These are phyloP conservation scores for Calliopsis andreniformis DNA, from an alignment of 1,140 invertebrate species.

Conservation along the genomic window DNA sequence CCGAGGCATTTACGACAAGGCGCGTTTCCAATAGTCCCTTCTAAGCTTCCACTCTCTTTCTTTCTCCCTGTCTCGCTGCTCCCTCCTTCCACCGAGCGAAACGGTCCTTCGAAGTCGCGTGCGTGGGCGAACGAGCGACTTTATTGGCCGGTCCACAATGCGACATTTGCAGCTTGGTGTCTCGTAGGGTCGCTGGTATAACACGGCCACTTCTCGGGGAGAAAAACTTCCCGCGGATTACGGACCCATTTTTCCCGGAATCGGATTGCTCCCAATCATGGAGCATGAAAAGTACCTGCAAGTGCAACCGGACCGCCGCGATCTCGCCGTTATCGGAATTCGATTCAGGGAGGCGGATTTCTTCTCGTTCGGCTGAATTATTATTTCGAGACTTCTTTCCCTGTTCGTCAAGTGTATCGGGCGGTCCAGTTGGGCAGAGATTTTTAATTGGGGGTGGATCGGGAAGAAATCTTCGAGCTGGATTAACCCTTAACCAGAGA, in stretches of 20 bases:
- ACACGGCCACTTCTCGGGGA: constrained; percentile 35
- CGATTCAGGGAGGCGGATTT: background rate
- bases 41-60: constrained; percentile 30
- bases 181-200: constrained; percentile 48
- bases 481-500: too few relatives aligned
- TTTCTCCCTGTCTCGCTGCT: background rate
- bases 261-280: constrained; percentile 5
- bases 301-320: background rate
- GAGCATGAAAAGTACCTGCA: background rate
- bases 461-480: too few relatives aligned
- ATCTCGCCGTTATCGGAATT: background rate
- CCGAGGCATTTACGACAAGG: constrained; percentile 55
- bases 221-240: constrained; percentile 42
- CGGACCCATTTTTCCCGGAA: constrained; percentile 15
- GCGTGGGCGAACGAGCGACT: constrained; percentile 60
- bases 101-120: constrained; percentile 29
- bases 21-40: constrained; percentile 53
- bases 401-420: too few relatives aligned
- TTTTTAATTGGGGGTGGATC: too few relatives aligned
- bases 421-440: too few relatives aligned
- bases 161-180: constrained; percentile 51
- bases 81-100: background rate
- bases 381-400: too few relatives aligned
- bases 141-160: constrained; percentile 64
- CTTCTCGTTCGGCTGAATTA: too few relatives aligned